Conservation (phyloP, 2,888 invertebrate species). For the Magallana nippona region DNA sequence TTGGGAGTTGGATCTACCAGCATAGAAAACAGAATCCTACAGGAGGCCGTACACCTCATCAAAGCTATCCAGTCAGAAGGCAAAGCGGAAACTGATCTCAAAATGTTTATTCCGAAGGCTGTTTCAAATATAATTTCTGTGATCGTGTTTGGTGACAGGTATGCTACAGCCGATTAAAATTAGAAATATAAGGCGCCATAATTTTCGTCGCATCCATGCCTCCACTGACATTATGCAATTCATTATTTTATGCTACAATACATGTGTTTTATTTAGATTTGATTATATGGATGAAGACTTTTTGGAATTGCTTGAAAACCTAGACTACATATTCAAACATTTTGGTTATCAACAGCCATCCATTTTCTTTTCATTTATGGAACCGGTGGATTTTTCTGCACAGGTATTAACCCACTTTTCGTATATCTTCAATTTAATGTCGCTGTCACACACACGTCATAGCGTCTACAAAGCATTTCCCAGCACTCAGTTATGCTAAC, state of each 20-base stretch:
- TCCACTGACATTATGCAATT: too few relatives aligned
- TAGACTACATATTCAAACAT: slow-evolving; percentile 46
- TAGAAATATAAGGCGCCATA: too few relatives aligned
- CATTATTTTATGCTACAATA: too few relatives aligned
- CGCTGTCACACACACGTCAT: too few relatives aligned
- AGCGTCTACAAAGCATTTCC: too few relatives aligned
- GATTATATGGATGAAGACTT: slow-evolving; percentile 45
- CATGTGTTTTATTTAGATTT: slow-evolving; percentile 32
- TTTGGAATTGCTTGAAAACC: slow-evolving; percentile 32
- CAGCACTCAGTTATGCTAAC: too few relatives aligned
- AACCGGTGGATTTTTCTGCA: slow-evolving; percentile 37
- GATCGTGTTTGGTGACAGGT: slow-evolving; percentile 44
- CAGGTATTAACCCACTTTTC: slow-evolving; percentile 20
- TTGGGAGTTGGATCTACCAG: slow-evolving; percentile 30
- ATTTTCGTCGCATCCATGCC: too few relatives aligned
- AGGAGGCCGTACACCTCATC: slow-evolving; percentile 34
- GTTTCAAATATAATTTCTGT: slow-evolving; percentile 48
- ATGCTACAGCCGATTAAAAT: too few relatives aligned
- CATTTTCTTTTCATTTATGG: slow-evolving; percentile 47
- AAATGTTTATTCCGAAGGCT: slow-evolving; percentile 41
- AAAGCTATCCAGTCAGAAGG: not conserved
- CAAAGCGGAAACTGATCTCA: slow-evolving; percentile 3
- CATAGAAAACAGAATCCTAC: slow-evolving; percentile 37
- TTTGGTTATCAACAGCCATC: slow-evolving; percentile 43
- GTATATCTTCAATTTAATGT: too few relatives aligned